Percentiles rank a stretch among this genome's conserved stretches.
Evolutionary conservation across 2,888 invertebrate species (phyloP).

Genomic region (Xestia xanthographa): DNA sequence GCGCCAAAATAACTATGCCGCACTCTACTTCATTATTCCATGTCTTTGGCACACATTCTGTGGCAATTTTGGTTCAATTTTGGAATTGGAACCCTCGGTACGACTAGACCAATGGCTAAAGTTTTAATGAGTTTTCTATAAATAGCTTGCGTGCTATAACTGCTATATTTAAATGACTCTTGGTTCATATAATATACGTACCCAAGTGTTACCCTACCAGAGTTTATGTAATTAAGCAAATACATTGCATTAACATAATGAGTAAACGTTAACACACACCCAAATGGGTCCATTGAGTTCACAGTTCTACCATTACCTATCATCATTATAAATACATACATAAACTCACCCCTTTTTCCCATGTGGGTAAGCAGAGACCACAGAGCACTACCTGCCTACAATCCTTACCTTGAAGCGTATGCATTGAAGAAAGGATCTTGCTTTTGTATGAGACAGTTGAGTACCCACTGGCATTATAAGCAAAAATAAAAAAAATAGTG

Average conservation of each 20-base stretch:
- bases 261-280: neutral
- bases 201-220: neutral
- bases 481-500: neutral
- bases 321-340: neutral
- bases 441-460: neutral
- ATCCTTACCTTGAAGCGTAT: neutral
- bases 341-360: neutral
- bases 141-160: conserved; percentile 16
- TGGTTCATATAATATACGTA: neutral
- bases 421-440: too few species aligned
- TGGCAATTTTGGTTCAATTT: conserved; percentile 25
- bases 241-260: neutral
- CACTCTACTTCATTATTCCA: neutral
- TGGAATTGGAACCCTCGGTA: conserved; percentile 10
- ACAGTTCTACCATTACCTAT: neutral
- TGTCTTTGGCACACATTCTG: conserved; percentile 8
- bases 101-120: conserved; percentile 16
- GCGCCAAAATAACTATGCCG: neutral
- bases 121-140: conserved; percentile 30
- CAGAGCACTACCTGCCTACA: neutral
- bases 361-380: neutral
- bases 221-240: neutral
- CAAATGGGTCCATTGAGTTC: neutral
- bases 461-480: neutral
- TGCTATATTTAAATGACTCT: conserved; percentile 6